Evolutionary conservation across 2,113 vertebrate genomes (phyloP).

Genomic region (Passer montanus): DNA sequence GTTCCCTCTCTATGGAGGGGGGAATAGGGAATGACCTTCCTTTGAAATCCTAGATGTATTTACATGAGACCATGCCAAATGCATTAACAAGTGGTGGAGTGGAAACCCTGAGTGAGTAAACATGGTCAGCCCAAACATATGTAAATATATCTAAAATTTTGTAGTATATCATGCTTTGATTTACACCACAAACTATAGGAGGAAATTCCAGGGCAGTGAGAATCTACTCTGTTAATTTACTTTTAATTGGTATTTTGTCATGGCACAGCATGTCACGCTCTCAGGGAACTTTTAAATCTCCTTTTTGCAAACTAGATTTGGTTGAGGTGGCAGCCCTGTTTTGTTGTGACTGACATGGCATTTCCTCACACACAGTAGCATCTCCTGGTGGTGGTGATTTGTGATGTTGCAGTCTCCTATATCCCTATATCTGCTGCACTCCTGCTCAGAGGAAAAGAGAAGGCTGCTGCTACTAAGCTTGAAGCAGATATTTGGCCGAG

Average conservation of each 20-base stretch:
- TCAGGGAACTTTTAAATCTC: not conserved
- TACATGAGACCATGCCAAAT: slow-evolving; percentile 39
- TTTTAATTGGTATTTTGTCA: not conserved
- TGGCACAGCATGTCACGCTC: not conserved
- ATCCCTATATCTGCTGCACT: not conserved
- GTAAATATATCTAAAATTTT: slow-evolving; percentile 1
- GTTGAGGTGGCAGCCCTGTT: not conserved
- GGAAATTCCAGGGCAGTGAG: not conserved
- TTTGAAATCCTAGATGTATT: slow-evolving; percentile 58
- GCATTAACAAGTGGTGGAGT: slow-evolving; percentile 48
- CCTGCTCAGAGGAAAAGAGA: not conserved
- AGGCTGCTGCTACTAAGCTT: not conserved
- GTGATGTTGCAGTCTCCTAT: not conserved
- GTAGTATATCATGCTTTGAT: not conserved
- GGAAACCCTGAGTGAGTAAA: slow-evolving; percentile 50
- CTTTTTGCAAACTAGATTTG: not conserved
- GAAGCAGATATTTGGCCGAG: not conserved
- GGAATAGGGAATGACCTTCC: slow-evolving; percentile 16
- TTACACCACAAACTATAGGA: not conserved
- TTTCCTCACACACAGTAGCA: not conserved
- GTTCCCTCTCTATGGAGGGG: not conserved
- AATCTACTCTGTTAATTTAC: not conserved
- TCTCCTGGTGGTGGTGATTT: not conserved
- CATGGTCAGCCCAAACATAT: slow-evolving; percentile 22
- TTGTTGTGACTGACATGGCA: accelerated